Base-by-base conservation (phyloP, 2,113 vertebrate genomes). In the Oophaga pumilio region DNA sequence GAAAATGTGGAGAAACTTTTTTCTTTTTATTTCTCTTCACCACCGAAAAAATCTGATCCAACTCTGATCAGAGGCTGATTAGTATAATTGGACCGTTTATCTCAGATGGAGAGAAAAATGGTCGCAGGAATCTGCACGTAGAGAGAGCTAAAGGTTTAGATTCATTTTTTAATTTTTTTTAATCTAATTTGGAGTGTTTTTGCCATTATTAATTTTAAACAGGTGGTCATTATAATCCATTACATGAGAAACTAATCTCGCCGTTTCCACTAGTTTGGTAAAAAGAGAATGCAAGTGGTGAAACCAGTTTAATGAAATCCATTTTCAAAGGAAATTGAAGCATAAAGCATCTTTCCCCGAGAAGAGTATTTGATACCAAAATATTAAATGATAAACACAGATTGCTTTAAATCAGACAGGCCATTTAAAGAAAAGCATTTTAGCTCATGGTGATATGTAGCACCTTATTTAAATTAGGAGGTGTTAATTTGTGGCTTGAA, bases 401-500 rank as follows among this genome's bases (percentile, higher is more conserved):
- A 95, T 95, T 95, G 94, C 94, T 93, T 93, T 94, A 95, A 95
- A 95, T 96, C 95, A 96, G 94, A 96, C 90, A 93, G 94, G 93
- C 95, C 95, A 95, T 96, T 96, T 96, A 94, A 95, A 95, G 94
- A 94, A 95, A 96, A 94, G 94, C 94, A 94, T 95, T 95, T 95
- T 96, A 96, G 95, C 93, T 96, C 93, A 95, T 95, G 94, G 94
- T 95, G 94, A 95, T 95, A 95, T 95, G 94, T 96, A 95, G 94
- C 94, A 95, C 95, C 95, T 96, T 96, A 95, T 95, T 96, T 96
- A 95, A 95, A 96, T 96, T 96, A 95, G 95, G 94, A 96, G 95
- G 94, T 96, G 95, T 96, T 96, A 96, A 96, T 96, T 96, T 94
- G 94, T 96, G 95, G 95, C 95, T 96, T 95, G 95, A 95, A 96